A percentile compares a stretch with the other conserved stretches of the same genome.
Evolutionary conservation across 2,888 invertebrate genomes (phyloP).

Genomic region (Allygus modestus): DNA sequence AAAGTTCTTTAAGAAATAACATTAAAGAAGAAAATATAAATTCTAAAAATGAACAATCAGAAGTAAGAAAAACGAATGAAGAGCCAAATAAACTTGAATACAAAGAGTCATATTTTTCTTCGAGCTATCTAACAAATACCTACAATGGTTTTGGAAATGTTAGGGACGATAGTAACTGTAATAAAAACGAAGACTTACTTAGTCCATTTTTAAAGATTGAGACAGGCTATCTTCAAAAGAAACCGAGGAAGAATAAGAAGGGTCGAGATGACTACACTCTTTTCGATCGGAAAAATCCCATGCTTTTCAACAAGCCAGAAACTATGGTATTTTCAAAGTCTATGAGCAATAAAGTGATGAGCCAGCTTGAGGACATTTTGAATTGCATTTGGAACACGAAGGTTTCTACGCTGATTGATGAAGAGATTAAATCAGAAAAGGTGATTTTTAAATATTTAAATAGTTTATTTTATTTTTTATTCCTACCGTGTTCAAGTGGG

Average conservation of each 20-base stretch:
- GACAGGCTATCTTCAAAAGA: not conserved
- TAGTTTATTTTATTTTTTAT: too few species aligned
- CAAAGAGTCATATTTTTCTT: not conserved
- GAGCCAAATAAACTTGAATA: not conserved
- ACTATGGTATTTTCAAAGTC: not conserved
- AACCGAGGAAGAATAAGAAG: constrained; percentile 27
- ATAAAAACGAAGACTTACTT: not conserved
- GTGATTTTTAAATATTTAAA: constrained; percentile 9
- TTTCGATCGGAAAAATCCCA: not conserved
- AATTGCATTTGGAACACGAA: constrained; percentile 57
- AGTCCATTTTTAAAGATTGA: not conserved
- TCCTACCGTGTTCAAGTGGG: too few species aligned
- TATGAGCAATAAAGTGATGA: not conserved
- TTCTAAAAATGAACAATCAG: not conserved
- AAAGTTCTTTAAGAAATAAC: not conserved
- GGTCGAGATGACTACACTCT: not conserved
- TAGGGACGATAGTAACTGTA: not conserved
- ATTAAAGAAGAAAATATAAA: not conserved
- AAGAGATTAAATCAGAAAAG: constrained; percentile 22
- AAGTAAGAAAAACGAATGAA: not conserved
- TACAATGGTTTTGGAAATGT: not conserved
- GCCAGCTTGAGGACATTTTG: constrained; percentile 48
- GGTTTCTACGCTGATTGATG: not conserved
- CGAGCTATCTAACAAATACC: not conserved
- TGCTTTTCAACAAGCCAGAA: not conserved